Evolutionary conservation across 2,888 invertebrate genomes (phyloP), one percentile per base, ranked within the genome.

Genomic region (Dilophus febrilis): DNA sequence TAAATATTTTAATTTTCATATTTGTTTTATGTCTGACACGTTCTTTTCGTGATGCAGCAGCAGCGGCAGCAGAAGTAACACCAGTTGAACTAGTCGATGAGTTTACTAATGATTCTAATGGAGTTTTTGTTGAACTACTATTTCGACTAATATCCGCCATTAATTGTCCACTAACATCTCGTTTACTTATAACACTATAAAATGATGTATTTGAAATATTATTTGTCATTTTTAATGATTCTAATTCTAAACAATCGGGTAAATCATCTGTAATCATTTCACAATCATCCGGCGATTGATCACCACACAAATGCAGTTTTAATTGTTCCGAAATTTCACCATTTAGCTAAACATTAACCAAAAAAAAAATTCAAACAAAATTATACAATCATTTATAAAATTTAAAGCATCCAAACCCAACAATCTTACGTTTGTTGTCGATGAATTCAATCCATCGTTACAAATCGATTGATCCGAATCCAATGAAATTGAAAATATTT

Each of bases 401-500:
- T n/a, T n/a, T n/a, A n/a, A n/a, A n/a, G n/a, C n/a, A n/a, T n/a
- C n/a, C n/a, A n/a, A n/a, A n/a, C n/a, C n/a, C n/a, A n/a, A n/a
- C n/a, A n/a, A n/a, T n/a, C n/a, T n/a, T n/a, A n/a, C n/a, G n/a
- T n/a, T n/a, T n/a, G n/a, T n/a, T 4, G 33, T 6, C 3, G 34
- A 10, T 4, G 13, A 22, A 13, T 31, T 14, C 7, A 22, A 31
- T 14, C 10, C 16, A 48, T 68, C 62, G 28, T 64, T 58, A 46
- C 71, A 72, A 17, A 56, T 51, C 2, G 57, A 53, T 3, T 47
- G 47, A 17, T 62, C 57, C 2, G 59, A 54, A 43, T 64, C 60
- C 13, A 69, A 46, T 13, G 59, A 53, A 18, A 69, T 51, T 3
- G 59, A 56, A 34, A 69, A 67, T 42, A 65, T 61, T 49, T 70